A percentile compares a stretch with the other conserved stretches of the same genome.
These are phyloP conservation scores for Drosophila dunni DNA, from an alignment of 1,140 invertebrate species.

Conservation along the genomic window DNA sequence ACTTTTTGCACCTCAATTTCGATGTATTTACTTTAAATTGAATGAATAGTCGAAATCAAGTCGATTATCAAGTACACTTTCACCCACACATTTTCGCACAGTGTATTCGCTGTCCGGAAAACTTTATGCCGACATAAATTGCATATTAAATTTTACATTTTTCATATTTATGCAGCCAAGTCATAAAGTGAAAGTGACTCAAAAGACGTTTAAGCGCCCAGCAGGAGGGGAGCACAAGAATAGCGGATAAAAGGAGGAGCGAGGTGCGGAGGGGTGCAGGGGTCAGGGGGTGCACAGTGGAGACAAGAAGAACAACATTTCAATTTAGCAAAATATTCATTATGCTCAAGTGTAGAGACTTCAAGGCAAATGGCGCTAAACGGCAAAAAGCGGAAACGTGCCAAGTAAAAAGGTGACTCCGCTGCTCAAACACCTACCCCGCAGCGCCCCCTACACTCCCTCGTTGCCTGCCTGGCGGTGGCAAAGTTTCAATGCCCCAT, in stretches of 20 bases:
- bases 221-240: background rate
- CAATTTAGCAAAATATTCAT: conserved; percentile 81
- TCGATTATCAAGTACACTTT: background rate
- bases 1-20: too few species aligned
- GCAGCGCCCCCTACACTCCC: background rate
- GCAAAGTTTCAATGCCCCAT: conserved; percentile 27
- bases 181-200: conserved; percentile 79
- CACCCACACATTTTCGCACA: background rate
- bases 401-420: conserved; percentile 55
- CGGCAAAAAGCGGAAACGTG: conserved; percentile 74
- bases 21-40: too few species aligned
- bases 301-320: conserved; percentile 68
- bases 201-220: conserved; percentile 35
- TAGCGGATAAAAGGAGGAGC: background rate
- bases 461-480: background rate
- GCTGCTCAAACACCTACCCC: conserved; percentile 5
- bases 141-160: conserved; percentile 82
- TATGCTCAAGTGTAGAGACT: conserved; percentile 74
- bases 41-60: too few species aligned
- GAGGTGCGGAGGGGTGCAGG: background rate
- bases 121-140: conserved; percentile 73
- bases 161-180: conserved; percentile 79
- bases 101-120: conserved; percentile 23
- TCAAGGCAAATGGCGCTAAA: conserved; percentile 60
- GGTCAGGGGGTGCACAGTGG: background rate